Evolutionary conservation across 2,113 vertebrate genomes (phyloP).

Genomic region (Pachypanchax playfairii): DNA sequence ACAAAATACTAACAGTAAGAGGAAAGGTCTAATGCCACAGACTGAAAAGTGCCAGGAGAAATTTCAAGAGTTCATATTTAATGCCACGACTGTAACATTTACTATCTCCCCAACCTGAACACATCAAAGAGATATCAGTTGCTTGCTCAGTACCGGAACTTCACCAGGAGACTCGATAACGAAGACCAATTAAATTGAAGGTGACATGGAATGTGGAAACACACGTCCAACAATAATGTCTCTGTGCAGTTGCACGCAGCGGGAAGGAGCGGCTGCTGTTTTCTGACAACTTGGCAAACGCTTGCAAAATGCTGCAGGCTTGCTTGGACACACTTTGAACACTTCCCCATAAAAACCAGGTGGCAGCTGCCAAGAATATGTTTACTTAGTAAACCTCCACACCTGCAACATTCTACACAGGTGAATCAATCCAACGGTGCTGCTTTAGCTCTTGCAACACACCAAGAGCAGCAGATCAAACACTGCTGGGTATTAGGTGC

Average conservation of each 20-base stretch:
- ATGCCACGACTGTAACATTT: constrained; percentile 9
- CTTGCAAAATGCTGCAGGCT: neutral
- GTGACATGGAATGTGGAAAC: constrained; percentile 44
- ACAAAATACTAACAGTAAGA: neutral
- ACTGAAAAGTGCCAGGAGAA: neutral
- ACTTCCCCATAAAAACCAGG: constrained; percentile 35
- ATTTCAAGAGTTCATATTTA: neutral
- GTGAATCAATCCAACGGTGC: constrained; percentile 12
- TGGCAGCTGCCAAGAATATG: constrained; percentile 37
- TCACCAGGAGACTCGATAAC: constrained; percentile 4
- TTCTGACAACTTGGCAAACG: constrained; percentile 34
- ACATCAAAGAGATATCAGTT: neutral
- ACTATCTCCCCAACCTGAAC: constrained; percentile 6
- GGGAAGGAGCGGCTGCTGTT: neutral
- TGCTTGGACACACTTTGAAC: constrained; percentile 1
- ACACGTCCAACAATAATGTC: constrained; percentile 31
- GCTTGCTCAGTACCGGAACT: constrained; percentile 2
- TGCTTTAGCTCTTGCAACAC: constrained; percentile 2
- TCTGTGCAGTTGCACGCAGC: constrained; percentile 32
- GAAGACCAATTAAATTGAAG: constrained; percentile 42
- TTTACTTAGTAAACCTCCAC: constrained; percentile 47
- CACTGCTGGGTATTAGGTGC: neutral
- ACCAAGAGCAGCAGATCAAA: constrained; percentile 5
- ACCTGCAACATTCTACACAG: constrained; percentile 39
- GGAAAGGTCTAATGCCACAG: neutral